phyloP scores from a whole-genome alignment of 2,797 vertebrate genomes.

The Crossoptilon crossoptilon region DNA sequence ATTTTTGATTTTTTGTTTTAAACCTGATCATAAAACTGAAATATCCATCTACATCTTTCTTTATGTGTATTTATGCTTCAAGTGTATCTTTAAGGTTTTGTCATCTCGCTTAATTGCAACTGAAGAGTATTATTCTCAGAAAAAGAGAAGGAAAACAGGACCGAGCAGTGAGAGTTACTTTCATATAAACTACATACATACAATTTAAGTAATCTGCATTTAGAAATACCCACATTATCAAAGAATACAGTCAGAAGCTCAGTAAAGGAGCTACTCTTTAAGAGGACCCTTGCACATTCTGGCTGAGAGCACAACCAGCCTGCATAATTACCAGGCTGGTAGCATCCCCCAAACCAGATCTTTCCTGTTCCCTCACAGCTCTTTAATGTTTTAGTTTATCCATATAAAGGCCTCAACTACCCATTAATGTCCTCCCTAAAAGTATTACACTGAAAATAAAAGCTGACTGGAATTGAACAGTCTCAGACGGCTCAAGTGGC shows the following conservation, averaged over 20 bases:
- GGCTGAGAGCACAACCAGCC: not conserved
- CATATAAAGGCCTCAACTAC: not conserved
- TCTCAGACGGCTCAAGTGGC: not conserved
- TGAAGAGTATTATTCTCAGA: not conserved
- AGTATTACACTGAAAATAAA: not conserved
- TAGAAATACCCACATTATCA: not conserved
- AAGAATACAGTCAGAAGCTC: not conserved
- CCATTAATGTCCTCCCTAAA: not conserved
- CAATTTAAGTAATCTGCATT: not conserved
- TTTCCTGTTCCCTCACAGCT: not conserved
- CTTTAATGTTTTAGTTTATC: not conserved
- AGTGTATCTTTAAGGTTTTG: not conserved
- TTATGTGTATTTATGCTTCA: not conserved
- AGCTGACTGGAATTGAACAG: not conserved
- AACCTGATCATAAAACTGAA: not conserved
- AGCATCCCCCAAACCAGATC: not conserved
- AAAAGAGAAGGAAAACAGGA: not conserved
- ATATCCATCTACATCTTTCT: not conserved
- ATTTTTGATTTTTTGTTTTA: not conserved
- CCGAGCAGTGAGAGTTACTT: not conserved
- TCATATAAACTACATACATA: not conserved
- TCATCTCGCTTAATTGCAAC: not conserved
- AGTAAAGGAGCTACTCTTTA: constrained; percentile 6
- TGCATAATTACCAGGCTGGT: not conserved
- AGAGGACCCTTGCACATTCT: not conserved